phyloP scores from a whole-genome alignment of 2,797 vertebrate species.

The Enteromius radiatus region DNA sequence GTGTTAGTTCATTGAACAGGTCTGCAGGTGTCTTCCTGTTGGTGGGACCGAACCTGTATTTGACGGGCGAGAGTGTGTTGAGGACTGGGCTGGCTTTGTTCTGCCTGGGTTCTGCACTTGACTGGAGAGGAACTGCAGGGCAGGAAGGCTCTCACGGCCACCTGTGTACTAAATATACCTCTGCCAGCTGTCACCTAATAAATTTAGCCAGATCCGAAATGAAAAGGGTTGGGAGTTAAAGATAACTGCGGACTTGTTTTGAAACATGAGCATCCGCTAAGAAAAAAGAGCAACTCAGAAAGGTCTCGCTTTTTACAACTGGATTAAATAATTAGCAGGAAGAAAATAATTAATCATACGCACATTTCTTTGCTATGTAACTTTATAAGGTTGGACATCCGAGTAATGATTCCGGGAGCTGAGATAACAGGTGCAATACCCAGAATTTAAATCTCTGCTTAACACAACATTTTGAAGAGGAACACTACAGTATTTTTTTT shows the following conservation, averaged over 20 bases:
- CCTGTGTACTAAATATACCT: slow-evolving; percentile 67
- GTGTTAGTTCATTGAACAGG: not conserved
- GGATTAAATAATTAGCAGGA: slow-evolving; percentile 49
- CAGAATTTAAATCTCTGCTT: slow-evolving; percentile 3
- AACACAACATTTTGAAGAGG: slow-evolving; percentile 14
- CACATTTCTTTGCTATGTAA: slow-evolving; percentile 35
- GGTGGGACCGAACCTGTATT: slow-evolving; percentile 25
- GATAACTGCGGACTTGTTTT: slow-evolving; percentile 60
- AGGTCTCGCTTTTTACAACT: slow-evolving; percentile 35
- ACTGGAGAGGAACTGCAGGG: slow-evolving; percentile 51
- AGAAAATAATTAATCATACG: slow-evolving; percentile 41
- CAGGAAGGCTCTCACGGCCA: slow-evolving; percentile 57
- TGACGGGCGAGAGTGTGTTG: slow-evolving; percentile 37
- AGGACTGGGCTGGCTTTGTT: slow-evolving; percentile 58
- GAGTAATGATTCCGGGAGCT: slow-evolving; percentile 31
- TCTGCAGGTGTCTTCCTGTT: slow-evolving; percentile 32
- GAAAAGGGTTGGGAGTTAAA: slow-evolving; percentile 52
- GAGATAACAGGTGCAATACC: not conserved
- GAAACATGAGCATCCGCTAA: slow-evolving; percentile 55
- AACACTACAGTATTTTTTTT: not conserved
- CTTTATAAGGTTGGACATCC: slow-evolving; percentile 47
- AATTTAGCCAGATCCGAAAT: slow-evolving; percentile 62
- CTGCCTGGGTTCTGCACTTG: slow-evolving; percentile 57
- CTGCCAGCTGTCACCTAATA: slow-evolving; percentile 64
- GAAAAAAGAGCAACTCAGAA: slow-evolving; percentile 11